Evolutionary conservation across 2,888 invertebrate genomes (phyloP).

Genomic region (Syritta pipiens): DNA sequence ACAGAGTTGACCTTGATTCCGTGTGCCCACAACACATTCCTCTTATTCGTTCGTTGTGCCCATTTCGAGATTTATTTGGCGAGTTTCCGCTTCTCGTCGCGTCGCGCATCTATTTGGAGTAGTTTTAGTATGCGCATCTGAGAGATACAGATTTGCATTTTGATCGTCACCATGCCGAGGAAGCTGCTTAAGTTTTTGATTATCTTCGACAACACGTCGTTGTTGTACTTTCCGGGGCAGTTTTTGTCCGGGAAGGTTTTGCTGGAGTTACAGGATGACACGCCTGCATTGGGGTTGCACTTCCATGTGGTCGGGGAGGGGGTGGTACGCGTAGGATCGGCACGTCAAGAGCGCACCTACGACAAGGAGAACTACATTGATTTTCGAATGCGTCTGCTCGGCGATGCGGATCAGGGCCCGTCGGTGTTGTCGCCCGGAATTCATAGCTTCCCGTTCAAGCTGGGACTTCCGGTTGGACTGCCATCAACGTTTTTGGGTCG

Average conservation of each 20-base stretch:
- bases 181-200: slow-evolving; percentile 95
- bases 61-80: slow-evolving; percentile 54
- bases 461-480: slow-evolving; percentile 92
- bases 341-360: slow-evolving; percentile 90
- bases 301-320: slow-evolving; percentile 97
- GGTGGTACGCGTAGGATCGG: slow-evolving; percentile 91
- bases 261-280: slow-evolving; percentile 95
- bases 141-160: slow-evolving; percentile 44
- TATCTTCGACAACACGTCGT: slow-evolving; percentile 94
- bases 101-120: slow-evolving; percentile 15
- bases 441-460: slow-evolving; percentile 96
- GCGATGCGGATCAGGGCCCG: slow-evolving; percentile 91
- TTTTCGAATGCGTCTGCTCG: slow-evolving; percentile 94
- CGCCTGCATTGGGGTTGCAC: slow-evolving; percentile 93
- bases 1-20: slow-evolving; percentile 59
- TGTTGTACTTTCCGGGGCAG: slow-evolving; percentile 95
- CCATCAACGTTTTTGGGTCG: slow-evolving; percentile 96
- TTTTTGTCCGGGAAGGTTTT: slow-evolving; percentile 95
- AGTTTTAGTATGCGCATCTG: slow-evolving; percentile 56
- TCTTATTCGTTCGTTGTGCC: slow-evolving; percentile 60
- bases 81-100: slow-evolving; percentile 45
- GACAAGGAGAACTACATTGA: slow-evolving; percentile 97
- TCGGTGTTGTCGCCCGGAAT: slow-evolving; percentile 94
- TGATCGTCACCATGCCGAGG: slow-evolving; percentile 83
- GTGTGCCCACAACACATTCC: slow-evolving; percentile 58